Percentiles rank a stretch among this genome's conserved stretches.
Conservation (phyloP, 92 coral and sea anemone species). For the Actinernus sp. region DNA sequence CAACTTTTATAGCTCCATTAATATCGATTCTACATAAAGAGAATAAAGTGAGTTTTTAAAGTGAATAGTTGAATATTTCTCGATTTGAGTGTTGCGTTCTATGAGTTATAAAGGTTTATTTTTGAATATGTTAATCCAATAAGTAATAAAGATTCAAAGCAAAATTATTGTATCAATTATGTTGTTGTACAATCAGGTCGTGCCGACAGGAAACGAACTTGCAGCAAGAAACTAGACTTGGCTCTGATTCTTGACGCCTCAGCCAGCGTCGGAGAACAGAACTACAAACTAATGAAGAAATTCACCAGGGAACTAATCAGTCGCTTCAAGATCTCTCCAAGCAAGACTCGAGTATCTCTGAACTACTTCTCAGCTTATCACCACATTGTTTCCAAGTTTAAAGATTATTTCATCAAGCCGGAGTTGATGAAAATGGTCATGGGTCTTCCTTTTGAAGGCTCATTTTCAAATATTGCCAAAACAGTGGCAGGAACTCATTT, state of each 20-base stretch:
- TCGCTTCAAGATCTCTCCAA: slow-evolving; percentile 15
- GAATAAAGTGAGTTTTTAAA: too few relatives aligned
- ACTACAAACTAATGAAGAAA: slow-evolving; percentile 20
- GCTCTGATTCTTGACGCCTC: slow-evolving; percentile 55
- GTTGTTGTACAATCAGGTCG: too few relatives aligned
- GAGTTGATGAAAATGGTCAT: slow-evolving; percentile 6
- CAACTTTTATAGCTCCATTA: too few relatives aligned
- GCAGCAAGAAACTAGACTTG: slow-evolving; percentile 44
- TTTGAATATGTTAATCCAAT: too few relatives aligned
- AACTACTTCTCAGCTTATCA: slow-evolving; percentile 37
- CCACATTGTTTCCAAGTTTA: slow-evolving; percentile 20
- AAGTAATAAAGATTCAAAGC: too few relatives aligned
- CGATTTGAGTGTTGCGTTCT: too few relatives aligned
- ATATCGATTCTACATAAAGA: too few relatives aligned
- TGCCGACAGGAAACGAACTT: slow-evolving; percentile 7
- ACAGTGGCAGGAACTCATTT: slow-evolving; percentile 8
- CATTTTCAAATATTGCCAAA: slow-evolving; percentile 24
- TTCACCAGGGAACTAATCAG: slow-evolving; percentile 27
- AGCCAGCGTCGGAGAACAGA: slow-evolving; percentile 51
- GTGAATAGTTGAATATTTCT: too few relatives aligned
- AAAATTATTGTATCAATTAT: too few relatives aligned
- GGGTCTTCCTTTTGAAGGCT: slow-evolving; percentile 25
- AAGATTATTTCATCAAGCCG: slow-evolving; percentile 1
- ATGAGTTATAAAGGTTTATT: too few relatives aligned
- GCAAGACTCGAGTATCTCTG: slow-evolving; percentile 31